A percentile compares a stretch with the other conserved stretches of the same genome.
These are phyloP conservation scores for Rhagoletis zephyria DNA, from an alignment of 1,140 invertebrate genomes.

Conservation along the genomic window DNA sequence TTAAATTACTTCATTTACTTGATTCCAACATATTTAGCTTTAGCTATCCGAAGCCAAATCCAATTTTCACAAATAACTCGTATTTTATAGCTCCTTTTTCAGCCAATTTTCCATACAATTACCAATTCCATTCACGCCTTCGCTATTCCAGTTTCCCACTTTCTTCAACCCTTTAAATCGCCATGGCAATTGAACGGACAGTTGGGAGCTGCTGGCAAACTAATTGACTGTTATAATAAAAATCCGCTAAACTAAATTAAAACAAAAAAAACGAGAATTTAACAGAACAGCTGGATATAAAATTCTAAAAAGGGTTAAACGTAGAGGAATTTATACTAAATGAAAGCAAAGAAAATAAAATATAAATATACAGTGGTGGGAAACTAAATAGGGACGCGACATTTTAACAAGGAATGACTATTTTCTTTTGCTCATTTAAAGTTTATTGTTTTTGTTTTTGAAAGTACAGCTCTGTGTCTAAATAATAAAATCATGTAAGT, in stretches of 20 bases:
- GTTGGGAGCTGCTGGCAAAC: neutral
- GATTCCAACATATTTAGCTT: neutral
- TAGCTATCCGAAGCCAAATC: neutral
- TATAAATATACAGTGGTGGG: too few relatives aligned
- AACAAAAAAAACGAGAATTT: neutral
- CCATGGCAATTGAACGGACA: neutral
- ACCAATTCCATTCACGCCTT: slow-evolving; percentile 22
- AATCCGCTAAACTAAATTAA: neutral
- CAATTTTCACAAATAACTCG: neutral
- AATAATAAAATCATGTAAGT: neutral
- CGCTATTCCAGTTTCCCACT: neutral
- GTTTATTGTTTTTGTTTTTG: too few relatives aligned
- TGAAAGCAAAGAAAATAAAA: too few relatives aligned
- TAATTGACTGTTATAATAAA: slow-evolving; percentile 51
- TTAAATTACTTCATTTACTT: neutral
- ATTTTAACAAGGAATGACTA: too few relatives aligned
- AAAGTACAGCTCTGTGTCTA: too few relatives aligned
- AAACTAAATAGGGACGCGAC: too few relatives aligned
- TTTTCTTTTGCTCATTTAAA: too few relatives aligned
- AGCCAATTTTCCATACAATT: neutral
- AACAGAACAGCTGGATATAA: neutral
- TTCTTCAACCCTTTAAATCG: neutral
- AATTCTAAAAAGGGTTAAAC: neutral
- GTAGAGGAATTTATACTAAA: neutral
- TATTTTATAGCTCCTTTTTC: neutral